Evolutionary conservation across 2,888 invertebrate genomes (phyloP).

Genomic region (Brachyptera putata): DNA sequence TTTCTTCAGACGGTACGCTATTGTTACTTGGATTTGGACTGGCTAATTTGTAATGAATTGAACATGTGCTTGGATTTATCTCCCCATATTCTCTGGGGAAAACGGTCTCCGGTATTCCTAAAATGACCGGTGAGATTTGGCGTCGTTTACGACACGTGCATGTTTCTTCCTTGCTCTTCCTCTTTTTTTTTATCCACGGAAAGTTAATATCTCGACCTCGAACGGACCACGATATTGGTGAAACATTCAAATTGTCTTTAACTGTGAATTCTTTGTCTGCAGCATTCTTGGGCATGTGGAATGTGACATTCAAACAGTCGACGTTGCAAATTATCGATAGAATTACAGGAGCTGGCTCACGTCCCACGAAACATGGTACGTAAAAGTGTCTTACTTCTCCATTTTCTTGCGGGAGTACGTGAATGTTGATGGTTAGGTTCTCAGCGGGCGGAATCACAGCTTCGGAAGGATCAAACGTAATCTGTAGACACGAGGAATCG

Average conservation of each 20-base stretch:
- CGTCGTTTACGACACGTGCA: too few species aligned
- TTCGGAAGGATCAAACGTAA: constrained; percentile 39
- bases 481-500: constrained; percentile 38
- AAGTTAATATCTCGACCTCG: constrained; percentile 8
- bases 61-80: too few species aligned
- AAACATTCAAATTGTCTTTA: neutral
- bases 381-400: constrained; percentile 43
- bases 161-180: too few species aligned
- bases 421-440: neutral
- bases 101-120: too few species aligned
- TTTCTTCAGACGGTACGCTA: too few species aligned
- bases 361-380: constrained; percentile 44
- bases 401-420: neutral
- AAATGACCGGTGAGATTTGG: too few species aligned
- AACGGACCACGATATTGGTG: neutral
- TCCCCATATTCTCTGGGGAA: too few species aligned
- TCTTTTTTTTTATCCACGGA: constrained; percentile 2
- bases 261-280: neutral
- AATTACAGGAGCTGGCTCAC: constrained; percentile 37
- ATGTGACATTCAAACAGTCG: constrained; percentile 41
- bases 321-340: constrained; percentile 42
- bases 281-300: constrained; percentile 40
- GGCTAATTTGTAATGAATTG: too few species aligned
- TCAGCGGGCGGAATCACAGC: constrained; percentile 36
- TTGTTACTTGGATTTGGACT: too few species aligned